phyloP scores from a whole-genome alignment of 2,113 vertebrate genomes.

The Bombycilla garrulus region DNA sequence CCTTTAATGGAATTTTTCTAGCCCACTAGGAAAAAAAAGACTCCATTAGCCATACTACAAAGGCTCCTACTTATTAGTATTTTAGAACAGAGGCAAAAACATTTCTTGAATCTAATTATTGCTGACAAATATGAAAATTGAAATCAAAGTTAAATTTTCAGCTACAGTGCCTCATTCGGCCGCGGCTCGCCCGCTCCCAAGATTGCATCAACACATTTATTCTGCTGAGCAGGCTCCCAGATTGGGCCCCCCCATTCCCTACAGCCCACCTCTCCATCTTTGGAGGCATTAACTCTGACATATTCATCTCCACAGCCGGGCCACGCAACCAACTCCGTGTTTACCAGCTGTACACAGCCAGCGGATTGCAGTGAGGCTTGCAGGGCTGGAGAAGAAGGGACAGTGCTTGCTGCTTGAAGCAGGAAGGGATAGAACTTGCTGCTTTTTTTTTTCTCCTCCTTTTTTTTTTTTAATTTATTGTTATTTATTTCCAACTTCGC shows the following conservation, averaged over 20 bases:
- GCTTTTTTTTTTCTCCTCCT: accelerated
- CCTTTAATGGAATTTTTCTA: constrained; percentile 80
- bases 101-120: constrained; percentile 82
- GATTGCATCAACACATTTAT: constrained; percentile 64
- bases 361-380: neutral
- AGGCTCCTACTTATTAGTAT: constrained; percentile 80
- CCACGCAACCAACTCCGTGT: constrained; percentile 30
- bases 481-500: neutral
- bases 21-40: constrained; percentile 68
- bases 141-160: constrained; percentile 83
- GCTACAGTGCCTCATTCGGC: constrained; percentile 65
- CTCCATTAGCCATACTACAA: constrained; percentile 78
- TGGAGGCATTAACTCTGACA: constrained; percentile 73
- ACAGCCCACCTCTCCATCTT: constrained; percentile 50
- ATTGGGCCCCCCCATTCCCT: neutral
- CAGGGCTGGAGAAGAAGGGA: neutral
- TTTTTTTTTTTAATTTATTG: neutral
- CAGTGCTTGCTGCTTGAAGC: neutral
- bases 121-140: constrained; percentile 86
- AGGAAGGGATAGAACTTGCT: neutral
- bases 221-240: constrained; percentile 45
- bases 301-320: constrained; percentile 64
- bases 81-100: constrained; percentile 77
- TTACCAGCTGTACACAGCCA: neutral
- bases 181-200: constrained; percentile 34